Evolutionary conservation across 2,888 invertebrate species (phyloP), one percentile per base, ranked within the genome.

Genomic region (Lasioglossum lativentre): DNA sequence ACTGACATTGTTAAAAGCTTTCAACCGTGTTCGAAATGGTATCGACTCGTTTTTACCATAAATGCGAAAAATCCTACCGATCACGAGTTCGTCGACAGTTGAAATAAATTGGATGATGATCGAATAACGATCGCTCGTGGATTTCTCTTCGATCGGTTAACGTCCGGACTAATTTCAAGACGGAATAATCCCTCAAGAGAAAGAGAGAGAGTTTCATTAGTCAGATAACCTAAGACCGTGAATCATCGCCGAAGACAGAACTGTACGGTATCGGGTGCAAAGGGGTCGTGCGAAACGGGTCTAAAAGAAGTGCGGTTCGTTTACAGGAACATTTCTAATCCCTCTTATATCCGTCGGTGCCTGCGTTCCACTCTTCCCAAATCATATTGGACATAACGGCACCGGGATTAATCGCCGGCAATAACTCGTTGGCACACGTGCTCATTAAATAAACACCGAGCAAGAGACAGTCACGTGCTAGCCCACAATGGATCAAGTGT

Each of bases 181-280:
- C 30, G 75, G 73, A 77, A 82, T 83, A 89, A 89, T 88, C 76
- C 70, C 73, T 56, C 59, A 19, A 30, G 16, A 30, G 27, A 23
- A 27, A 59, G 59, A 27, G 27, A 56, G 75, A 78, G 72, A 73
- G 86, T 88, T 87, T 90, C 86, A 90, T 90, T 88, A 90, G 87
- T 90, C 82, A 86, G 88, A 83, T 90, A 90, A 87, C 79, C 77
- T 76, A 80, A 74, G 85, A 80, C 66, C 80, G 81, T 90, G 87
- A 90, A 86, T 90, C 90, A 90, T 84, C 85, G 81, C 70, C 84
- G 78, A 82, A 81, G 83, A 86, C 76, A 90, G 81, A 59, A 86
- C 80, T 81, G 80, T 90, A 90, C 90, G 90, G 90, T 90, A 90
- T 90, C 89, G 86, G 75, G 90, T 90, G 90, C 90, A 90, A 86